Evolutionary conservation across 2,113 vertebrate species (phyloP).

Genomic region (Mus pahari): DNA sequence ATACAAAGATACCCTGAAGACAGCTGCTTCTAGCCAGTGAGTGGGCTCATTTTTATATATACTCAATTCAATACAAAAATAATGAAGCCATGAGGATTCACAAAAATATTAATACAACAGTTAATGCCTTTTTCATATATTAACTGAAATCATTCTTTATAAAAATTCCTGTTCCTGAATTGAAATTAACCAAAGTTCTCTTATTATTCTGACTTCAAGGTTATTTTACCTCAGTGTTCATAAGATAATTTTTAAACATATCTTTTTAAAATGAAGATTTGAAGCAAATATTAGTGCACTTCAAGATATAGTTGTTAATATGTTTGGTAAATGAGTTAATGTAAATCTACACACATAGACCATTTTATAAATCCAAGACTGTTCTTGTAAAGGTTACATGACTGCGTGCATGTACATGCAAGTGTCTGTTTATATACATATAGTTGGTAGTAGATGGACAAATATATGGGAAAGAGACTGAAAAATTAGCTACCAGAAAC

Average conservation of each 20-base stretch:
- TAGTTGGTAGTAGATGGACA: background rate
- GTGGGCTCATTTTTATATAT: background rate
- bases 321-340: background rate
- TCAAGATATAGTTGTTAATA: slow-evolving; percentile 17
- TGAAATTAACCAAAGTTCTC: slow-evolving; percentile 1
- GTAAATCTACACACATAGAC: slow-evolving; percentile 11
- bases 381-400: background rate
- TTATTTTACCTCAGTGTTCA: background rate
- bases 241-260: background rate
- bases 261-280: slow-evolving; percentile 25
- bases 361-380: background rate
- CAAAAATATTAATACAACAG: slow-evolving; percentile 2
- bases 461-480: background rate
- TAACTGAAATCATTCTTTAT: background rate
- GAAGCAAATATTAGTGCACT: slow-evolving; percentile 11
- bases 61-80: background rate
- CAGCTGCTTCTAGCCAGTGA: background rate
- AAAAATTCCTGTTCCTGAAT: background rate
- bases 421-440: background rate
- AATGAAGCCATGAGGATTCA: background rate
- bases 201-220: background rate
- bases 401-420: background rate
- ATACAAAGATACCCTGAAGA: background rate
- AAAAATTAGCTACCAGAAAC: background rate
- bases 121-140: background rate